A percentile compares a stretch with the other conserved stretches of the same genome.
Evolutionary conservation across 2,797 vertebrate species (phyloP).

Genomic region (Neostethus bicornis): DNA sequence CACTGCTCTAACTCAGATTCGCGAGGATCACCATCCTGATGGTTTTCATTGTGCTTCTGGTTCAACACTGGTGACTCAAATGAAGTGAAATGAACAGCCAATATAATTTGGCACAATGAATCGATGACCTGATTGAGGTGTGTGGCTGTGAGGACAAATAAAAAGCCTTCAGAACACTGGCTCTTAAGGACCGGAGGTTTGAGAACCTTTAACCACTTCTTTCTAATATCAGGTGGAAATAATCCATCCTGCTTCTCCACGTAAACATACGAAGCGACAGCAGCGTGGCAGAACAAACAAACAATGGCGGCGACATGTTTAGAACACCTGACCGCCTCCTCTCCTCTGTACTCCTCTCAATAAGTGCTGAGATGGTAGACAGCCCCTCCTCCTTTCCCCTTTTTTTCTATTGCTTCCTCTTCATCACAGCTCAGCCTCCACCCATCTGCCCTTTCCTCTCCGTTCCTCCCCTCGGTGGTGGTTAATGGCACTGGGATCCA

Average conservation of each 20-base stretch:
- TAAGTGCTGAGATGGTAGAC: conserved; percentile 43
- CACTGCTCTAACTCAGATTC: too few relatives aligned
- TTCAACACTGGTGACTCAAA: too few relatives aligned
- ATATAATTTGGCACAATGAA: too few relatives aligned
- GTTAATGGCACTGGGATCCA: conserved; percentile 78
- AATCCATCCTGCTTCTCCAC: conserved; percentile 27
- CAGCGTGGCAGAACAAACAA: too few relatives aligned
- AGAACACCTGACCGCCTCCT: conserved; percentile 27
- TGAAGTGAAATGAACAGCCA: too few relatives aligned
- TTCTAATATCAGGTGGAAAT: conserved; percentile 29
- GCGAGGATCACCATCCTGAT: too few relatives aligned
- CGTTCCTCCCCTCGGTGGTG: conserved; percentile 65
- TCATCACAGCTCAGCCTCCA: conserved; percentile 61
- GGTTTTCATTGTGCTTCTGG: too few relatives aligned
- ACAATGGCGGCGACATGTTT: conserved; percentile 19
- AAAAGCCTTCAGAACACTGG: too few relatives aligned
- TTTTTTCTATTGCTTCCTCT: conserved; percentile 45
- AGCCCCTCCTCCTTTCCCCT: conserved; percentile 14
- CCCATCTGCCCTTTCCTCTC: conserved; percentile 65
- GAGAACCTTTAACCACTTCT: conserved; percentile 25
- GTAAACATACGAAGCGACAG: too few relatives aligned
- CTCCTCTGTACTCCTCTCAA: conserved; percentile 33
- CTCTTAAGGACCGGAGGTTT: too few relatives aligned
- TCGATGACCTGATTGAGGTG: too few relatives aligned
- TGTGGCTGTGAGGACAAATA: too few relatives aligned